These are phyloP conservation scores for Trichonephila clavipes DNA, from an alignment of 1,140 invertebrate genomes.

Conservation along the genomic window DNA sequence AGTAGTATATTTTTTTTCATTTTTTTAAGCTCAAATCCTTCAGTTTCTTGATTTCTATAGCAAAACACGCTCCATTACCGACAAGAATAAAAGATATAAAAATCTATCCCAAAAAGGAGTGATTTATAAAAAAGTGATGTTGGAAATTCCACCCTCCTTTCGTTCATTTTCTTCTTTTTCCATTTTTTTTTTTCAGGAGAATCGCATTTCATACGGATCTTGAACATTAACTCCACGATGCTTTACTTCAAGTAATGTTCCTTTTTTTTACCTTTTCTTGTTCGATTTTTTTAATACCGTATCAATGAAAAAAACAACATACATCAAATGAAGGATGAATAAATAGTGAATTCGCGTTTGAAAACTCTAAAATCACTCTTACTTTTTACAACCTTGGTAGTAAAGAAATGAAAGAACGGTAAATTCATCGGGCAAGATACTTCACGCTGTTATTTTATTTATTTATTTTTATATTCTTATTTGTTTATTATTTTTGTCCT, in stretches of 20 bases:
- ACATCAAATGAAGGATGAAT: conserved; percentile 1
- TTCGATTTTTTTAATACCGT: background rate
- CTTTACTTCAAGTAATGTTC: background rate
- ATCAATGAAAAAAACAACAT: background rate
- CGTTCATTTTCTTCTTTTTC: background rate
- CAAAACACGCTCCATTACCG: conserved; percentile 65
- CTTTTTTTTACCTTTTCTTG: background rate
- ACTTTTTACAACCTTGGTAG: conserved; percentile 2
- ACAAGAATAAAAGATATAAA: conserved; percentile 20
- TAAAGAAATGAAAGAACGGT: background rate
- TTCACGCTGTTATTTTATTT: background rate
- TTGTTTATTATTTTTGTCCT: background rate
- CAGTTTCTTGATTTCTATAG: conserved; percentile 66
- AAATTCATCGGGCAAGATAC: background rate
- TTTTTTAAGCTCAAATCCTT: background rate
- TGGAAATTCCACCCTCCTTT: conserved; percentile 13
- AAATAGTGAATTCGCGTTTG: conserved; percentile 20
- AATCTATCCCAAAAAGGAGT: background rate
- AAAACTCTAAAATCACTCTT: conserved; percentile 38
- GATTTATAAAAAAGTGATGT: conserved; percentile 58
- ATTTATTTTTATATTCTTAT: background rate
- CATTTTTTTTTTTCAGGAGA: conserved; percentile 1
- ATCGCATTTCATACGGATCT: conserved; percentile 32
- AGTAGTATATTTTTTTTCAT: conserved; percentile 18
- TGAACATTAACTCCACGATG: conserved; percentile 11